Evolutionary conservation across 2,888 invertebrate species (phyloP), one percentile per base, ranked within the genome.

Genomic region (Lasioglossum vierecki): DNA sequence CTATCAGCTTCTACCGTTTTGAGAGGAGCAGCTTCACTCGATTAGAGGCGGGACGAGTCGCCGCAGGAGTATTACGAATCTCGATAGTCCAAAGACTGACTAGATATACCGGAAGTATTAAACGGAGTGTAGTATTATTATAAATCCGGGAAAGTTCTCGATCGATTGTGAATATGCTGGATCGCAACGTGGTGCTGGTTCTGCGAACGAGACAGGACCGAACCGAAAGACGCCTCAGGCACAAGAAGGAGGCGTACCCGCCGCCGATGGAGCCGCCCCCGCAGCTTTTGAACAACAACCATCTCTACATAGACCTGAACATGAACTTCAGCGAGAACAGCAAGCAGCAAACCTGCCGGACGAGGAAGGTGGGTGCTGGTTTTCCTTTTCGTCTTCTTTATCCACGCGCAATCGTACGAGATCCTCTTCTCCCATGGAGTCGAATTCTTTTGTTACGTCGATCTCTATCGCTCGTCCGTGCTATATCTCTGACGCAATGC

Each of bases 231-330:
- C 89, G 94, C 9, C 79, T 93, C 83, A 93, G 93, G 79, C 93
- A 93, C 80, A 93, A 91, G 70, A 94, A 92, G 53, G 92, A 92
- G 57, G 93, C 93, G 15, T 92, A 93, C 86, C 92, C 92, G 68
- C 92, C 92, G 5, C 93, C 93, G 6, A 92, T 93, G 93, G 92
- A 93, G 72, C 92, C 93, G 71, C 93, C 92, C 4, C 90, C 93
- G 3, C 90, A 91, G 30, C 84, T 94, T 39, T 68, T 93, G 15
- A 94, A 93, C 82, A 93, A 92, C 73, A 93, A 93, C 88, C 89
- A 92, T 46, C 88, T 93, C 13, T 93, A 93, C 57, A 82, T 91
- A 41, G 93, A 93, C 83, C 79, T 93, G 46, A 93, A 93, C 76
- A 94, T 93, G 85, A 92, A 92, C 83, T 92, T 93, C 80, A 89